These are phyloP conservation scores for Acanthis flammea DNA, from an alignment of 2,797 vertebrate genomes.

Conservation along the genomic window DNA sequence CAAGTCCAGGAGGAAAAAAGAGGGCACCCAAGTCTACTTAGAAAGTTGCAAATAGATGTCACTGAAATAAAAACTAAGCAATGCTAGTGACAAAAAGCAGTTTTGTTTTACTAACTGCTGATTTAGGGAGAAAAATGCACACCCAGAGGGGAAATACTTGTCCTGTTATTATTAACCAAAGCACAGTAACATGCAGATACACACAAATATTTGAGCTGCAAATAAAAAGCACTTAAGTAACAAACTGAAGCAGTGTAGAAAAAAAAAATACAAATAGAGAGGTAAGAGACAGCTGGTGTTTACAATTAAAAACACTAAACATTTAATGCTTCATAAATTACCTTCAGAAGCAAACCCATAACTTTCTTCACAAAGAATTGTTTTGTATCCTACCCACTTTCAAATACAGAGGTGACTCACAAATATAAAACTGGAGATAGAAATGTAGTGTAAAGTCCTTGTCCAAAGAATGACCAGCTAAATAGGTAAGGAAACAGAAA, in stretches of 20 bases:
- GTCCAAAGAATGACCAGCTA: background rate
- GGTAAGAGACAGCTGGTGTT: background rate
- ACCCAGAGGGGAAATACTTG: conserved; percentile 27
- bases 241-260: background rate
- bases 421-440: background rate
- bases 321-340: background rate
- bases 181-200: background rate
- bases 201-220: conserved; percentile 10
- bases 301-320: background rate
- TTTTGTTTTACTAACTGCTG: background rate
- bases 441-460: background rate
- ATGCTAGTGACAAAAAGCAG: background rate
- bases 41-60: background rate
- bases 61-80: background rate
- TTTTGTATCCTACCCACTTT: background rate
- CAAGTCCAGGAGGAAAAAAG: background rate
- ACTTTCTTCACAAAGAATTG: background rate
- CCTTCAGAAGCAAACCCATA: background rate
- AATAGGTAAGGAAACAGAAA: background rate
- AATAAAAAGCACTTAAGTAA: conserved; percentile 1
- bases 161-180: conserved; percentile 27
- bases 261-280: background rate
- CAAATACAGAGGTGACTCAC: background rate
- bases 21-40: background rate
- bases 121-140: background rate